Evolutionary conservation across 1,140 invertebrate genomes (phyloP).

Genomic region (Drosophila funebris): DNA sequence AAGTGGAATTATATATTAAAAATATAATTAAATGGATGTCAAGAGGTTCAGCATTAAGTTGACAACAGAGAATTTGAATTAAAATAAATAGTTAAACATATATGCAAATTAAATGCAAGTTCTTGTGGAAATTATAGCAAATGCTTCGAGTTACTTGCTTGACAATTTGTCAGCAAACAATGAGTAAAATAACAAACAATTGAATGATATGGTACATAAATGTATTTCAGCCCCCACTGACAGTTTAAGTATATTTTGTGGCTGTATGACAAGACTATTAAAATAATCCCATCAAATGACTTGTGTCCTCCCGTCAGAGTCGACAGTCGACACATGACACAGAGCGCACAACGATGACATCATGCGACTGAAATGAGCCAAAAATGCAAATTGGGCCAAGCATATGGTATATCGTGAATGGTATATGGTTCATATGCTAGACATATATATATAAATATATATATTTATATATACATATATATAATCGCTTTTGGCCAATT

Average conservation of each 20-base stretch:
- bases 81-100: not conserved
- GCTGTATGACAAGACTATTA: conserved; percentile 53
- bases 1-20: too few relatives aligned
- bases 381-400: conserved; percentile 63
- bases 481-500: conserved; percentile 54
- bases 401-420: conserved; percentile 18
- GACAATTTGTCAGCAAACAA: not conserved
- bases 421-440: not conserved
- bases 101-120: not conserved
- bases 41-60: too few relatives aligned
- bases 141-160: not conserved
- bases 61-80: not conserved
- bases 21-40: too few relatives aligned
- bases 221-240: conserved; percentile 2
- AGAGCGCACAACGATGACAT: conserved; percentile 60
- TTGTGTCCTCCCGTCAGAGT: conserved; percentile 33
- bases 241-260: conserved; percentile 35
- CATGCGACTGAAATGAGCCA: conserved; percentile 43
- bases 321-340: conserved; percentile 1
- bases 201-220: conserved; percentile 4
- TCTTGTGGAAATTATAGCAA: not conserved
- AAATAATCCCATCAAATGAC: conserved; percentile 45
- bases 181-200: not conserved
- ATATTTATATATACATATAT: too few relatives aligned
- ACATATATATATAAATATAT: too few relatives aligned